These are phyloP conservation scores for Galerucella pusilla DNA, from an alignment of 2,888 invertebrate species.

Conservation along the genomic window DNA sequence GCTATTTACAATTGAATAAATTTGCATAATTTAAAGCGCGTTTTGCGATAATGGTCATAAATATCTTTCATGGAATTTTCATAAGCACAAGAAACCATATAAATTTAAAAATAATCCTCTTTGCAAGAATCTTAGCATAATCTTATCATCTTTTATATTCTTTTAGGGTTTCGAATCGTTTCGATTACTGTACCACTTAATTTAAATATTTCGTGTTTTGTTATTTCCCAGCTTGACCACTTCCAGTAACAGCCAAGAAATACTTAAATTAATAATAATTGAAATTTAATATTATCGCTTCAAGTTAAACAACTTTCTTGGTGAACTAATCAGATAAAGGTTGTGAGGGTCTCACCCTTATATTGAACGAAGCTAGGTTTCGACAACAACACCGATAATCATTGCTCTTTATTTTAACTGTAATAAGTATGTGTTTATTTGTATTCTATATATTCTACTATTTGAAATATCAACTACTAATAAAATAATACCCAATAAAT, in stretches of 20 bases:
- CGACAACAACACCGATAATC: too few relatives aligned
- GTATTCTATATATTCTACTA: too few relatives aligned
- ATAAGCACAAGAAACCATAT: not conserved
- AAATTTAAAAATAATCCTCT: not conserved
- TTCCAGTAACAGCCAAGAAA: not conserved
- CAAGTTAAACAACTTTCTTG: not conserved
- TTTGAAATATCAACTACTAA: too few relatives aligned
- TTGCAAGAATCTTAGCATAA: not conserved
- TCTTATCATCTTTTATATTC: not conserved
- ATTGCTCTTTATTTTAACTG: too few relatives aligned
- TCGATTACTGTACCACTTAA: not conserved
- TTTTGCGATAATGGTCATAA: not conserved
- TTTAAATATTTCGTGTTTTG: not conserved
- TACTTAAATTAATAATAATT: not conserved
- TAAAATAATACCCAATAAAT: too few relatives aligned
- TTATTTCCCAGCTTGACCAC: not conserved
- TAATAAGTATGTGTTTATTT: too few relatives aligned
- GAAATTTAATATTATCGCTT: not conserved
- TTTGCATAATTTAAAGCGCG: too few relatives aligned
- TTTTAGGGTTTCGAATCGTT: not conserved
- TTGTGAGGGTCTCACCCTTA: too few relatives aligned
- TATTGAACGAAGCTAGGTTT: too few relatives aligned
- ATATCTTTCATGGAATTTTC: not conserved
- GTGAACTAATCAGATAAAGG: not conserved
- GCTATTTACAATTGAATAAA: too few relatives aligned